Conservation (phyloP, 2,888 invertebrate species). For the Plebejus anna region DNA sequence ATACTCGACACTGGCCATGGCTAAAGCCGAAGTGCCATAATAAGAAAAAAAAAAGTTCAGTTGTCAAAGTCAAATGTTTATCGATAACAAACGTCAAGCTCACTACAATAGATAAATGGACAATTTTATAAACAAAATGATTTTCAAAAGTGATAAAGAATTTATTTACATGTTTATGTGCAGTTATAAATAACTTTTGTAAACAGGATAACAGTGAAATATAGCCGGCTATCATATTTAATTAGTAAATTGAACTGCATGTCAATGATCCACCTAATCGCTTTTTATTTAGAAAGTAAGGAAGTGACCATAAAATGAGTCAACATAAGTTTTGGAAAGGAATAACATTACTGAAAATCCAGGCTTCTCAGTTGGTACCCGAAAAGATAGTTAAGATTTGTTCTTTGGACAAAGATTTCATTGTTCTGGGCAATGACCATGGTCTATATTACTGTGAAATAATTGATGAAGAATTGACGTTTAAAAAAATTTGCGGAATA, state of each 20-base stretch:
- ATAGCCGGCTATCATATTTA: background rate
- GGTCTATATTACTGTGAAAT: conserved; percentile 66
- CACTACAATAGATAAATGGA: background rate
- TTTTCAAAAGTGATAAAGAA: conserved; percentile 9
- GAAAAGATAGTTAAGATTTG: conserved; percentile 72
- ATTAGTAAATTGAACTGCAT: conserved; percentile 20
- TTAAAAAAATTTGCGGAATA: conserved; percentile 73
- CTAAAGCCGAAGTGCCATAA: too few species aligned
- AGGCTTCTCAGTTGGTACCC: conserved; percentile 61
- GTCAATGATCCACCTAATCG: conserved; percentile 39
- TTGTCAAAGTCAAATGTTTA: conserved; percentile 23
- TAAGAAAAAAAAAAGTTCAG: background rate
- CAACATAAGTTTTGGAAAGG: conserved; percentile 75
- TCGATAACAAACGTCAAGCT: conserved; percentile 28
- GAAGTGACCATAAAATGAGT: conserved; percentile 63
- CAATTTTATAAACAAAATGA: conserved; percentile 16
- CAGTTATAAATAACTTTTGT: background rate
- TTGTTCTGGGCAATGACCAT: conserved; percentile 71
- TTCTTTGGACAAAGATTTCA: conserved; percentile 58
- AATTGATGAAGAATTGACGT: conserved; percentile 60
- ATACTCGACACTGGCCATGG: too few species aligned
- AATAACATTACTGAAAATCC: conserved; percentile 57
- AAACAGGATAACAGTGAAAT: background rate
- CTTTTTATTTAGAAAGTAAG: conserved; percentile 42
- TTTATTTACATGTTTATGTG: conserved; percentile 4